phyloP scores from a whole-genome alignment of 2,888 invertebrate species.

The Fragum sueziense region DNA sequence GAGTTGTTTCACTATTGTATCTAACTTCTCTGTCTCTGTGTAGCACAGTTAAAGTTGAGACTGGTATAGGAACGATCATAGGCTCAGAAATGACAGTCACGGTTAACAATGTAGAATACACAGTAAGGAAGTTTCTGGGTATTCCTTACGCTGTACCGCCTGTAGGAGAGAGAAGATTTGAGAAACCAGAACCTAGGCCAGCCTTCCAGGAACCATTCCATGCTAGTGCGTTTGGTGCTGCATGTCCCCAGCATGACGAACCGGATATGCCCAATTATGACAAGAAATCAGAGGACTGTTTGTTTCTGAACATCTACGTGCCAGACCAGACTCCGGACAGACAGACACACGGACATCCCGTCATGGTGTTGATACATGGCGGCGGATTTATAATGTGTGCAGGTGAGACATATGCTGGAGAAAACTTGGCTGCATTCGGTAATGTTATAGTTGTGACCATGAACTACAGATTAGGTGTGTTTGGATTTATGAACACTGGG shows the following conservation, averaged over 20 bases:
- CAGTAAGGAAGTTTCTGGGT: background rate
- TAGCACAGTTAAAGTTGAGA: background rate
- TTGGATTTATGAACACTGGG: conserved; percentile 95
- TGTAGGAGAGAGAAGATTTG: conserved; percentile 3
- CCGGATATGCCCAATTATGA: background rate
- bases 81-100: background rate
- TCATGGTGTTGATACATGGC: conserved; percentile 96
- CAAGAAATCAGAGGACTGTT: conserved; percentile 90
- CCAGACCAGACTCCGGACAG: conserved; percentile 83
- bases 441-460: conserved; percentile 92
- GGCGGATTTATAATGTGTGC: conserved; percentile 97
- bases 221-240: background rate
- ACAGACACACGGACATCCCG: conserved; percentile 84
- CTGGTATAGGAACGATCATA: background rate
- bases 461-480: conserved; percentile 95
- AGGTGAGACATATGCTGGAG: conserved; percentile 82
- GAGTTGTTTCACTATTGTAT: too few species aligned
- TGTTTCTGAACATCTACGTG: conserved; percentile 97
- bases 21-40: background rate
- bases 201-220: background rate
- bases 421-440: conserved; percentile 20
- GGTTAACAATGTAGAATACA: background rate
- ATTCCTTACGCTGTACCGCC: conserved; percentile 20
- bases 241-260: background rate
- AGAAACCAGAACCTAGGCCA: background rate